Conservation (phyloP, 2,113 vertebrate species). For the Morone chrysops region DNA sequence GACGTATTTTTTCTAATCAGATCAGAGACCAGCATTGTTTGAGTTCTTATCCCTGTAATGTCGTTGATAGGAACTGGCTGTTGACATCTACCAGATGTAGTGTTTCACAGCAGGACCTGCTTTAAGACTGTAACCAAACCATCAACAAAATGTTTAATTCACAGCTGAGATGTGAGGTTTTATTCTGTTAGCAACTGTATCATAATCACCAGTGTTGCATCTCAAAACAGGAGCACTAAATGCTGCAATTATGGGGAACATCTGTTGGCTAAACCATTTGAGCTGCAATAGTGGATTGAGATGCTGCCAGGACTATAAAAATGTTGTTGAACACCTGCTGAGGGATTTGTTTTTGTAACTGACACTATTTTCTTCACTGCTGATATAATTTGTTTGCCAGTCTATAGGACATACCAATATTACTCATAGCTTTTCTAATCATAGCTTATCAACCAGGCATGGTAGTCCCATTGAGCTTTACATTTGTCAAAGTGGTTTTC, state of each 20-base stretch:
- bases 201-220: constrained; percentile 55
- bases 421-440: neutral
- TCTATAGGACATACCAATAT: neutral
- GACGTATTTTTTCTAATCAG: neutral
- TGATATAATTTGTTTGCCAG: neutral
- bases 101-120: neutral
- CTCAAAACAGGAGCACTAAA: constrained; percentile 66
- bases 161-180: constrained; percentile 25
- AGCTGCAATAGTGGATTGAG: constrained; percentile 29
- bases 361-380: constrained; percentile 4
- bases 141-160: constrained; percentile 27
- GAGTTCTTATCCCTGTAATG: neutral
- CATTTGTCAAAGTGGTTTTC: neutral
- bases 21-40: neutral
- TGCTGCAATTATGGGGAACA: constrained; percentile 69
- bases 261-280: constrained; percentile 64
- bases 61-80: neutral
- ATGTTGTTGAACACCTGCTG: constrained; percentile 56
- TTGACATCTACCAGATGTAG: constrained; percentile 8
- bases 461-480: neutral
- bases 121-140: neutral
- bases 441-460: neutral
- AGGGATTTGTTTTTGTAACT: constrained; percentile 26
- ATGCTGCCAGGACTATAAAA: constrained; percentile 60
- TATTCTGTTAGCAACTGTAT: constrained; percentile 43